These are phyloP conservation scores for Melolontha melolontha DNA, from an alignment of 2,888 invertebrate species.

Conservation along the genomic window DNA sequence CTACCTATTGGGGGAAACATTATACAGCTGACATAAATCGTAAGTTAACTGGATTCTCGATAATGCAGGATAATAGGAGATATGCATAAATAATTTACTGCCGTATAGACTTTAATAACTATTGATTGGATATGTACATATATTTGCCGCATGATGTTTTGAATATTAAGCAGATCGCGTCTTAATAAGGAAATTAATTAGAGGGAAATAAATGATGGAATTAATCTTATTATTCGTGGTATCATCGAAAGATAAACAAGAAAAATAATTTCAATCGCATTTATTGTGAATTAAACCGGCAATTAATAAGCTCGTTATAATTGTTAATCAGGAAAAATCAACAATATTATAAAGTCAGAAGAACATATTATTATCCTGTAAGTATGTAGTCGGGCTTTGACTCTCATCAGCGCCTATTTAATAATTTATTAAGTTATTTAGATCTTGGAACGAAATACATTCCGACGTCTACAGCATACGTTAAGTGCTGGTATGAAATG, in stretches of 20 bases:
- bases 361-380: no score
- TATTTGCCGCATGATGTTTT: conserved; percentile 11
- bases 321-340: no score
- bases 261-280: no score
- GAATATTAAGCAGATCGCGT: conserved; percentile 28
- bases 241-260: not conserved
- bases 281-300: no score
- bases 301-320: no score
- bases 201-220: conserved; percentile 20
- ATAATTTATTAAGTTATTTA: no score
- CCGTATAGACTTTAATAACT: conserved; percentile 29
- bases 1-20: conserved; percentile 13
- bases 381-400: no score
- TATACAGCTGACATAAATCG: conserved; percentile 40
- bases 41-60: conserved; percentile 41
- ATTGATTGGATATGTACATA: conserved; percentile 26
- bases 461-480: no score
- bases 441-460: no score
- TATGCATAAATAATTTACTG: conserved; percentile 42
- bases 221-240: not conserved
- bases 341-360: no score
- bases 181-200: conserved; percentile 33
- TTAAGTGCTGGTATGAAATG: no score
- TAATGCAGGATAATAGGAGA: conserved; percentile 43
- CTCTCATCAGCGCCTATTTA: no score